Conservation (phyloP, 2,113 vertebrate species). For the Apteryx mantelli region DNA sequence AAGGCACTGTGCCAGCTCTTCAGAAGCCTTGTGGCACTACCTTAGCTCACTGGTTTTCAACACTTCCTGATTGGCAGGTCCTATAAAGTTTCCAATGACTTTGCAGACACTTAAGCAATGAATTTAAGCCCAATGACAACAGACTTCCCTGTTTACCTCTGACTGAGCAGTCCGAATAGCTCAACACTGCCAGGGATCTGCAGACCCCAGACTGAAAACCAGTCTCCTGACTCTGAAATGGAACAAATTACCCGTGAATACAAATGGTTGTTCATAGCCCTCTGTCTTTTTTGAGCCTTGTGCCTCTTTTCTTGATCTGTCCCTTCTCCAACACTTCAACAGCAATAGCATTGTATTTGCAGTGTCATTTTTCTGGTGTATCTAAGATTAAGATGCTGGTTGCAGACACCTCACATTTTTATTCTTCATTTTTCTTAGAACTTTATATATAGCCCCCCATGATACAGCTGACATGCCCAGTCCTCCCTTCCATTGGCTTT, state of each 20-base stretch:
- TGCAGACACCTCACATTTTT: not conserved
- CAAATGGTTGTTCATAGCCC: not conserved
- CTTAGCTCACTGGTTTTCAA: not conserved
- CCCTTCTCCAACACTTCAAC: not conserved
- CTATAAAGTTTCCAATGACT: not conserved
- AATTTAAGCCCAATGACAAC: not conserved
- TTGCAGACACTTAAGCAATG: not conserved
- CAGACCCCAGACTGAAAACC: fast-evolving
- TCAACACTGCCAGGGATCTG: not conserved
- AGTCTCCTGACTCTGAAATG: not conserved
- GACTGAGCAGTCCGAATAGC: not conserved
- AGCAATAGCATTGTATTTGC: not conserved
- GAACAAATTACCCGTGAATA: not conserved
- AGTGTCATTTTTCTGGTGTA: not conserved
- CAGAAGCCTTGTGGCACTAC: not conserved
- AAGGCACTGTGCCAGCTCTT: not conserved
- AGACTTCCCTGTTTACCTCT: not conserved
- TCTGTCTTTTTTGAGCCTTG: not conserved
- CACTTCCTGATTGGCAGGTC: not conserved
- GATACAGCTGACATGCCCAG: too few species aligned
- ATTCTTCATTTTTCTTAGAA: not conserved
- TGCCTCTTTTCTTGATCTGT: not conserved
- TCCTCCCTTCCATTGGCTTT: not conserved
- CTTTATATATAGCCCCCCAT: not conserved
- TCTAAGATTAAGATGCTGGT: not conserved